Evolutionary conservation across 2,113 vertebrate genomes (phyloP).

Genomic region (Gymnorhina tibicen): DNA sequence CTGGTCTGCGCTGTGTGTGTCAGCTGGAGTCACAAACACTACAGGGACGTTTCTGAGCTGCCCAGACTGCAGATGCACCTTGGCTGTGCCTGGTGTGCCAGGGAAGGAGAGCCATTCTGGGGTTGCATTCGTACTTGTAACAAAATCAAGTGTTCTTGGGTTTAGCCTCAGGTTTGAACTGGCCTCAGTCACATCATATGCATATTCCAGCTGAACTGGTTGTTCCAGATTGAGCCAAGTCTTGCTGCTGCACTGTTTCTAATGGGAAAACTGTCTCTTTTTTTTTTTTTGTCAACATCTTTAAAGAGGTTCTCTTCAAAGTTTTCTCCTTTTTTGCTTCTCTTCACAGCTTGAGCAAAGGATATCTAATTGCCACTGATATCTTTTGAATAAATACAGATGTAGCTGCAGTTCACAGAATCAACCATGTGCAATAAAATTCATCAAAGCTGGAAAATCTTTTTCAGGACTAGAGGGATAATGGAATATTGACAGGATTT

Average conservation of each 20-base stretch:
- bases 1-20: neutral
- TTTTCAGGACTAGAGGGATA: neutral
- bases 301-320: neutral
- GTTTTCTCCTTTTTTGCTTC: neutral
- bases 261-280: neutral
- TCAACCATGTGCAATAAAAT: neutral
- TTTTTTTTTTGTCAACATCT: neutral
- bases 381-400: neutral
- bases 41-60: neutral
- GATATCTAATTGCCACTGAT: neutral
- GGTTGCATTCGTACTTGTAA: neutral
- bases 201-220: slow-evolving; percentile 30
- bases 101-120: neutral
- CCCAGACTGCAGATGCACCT: neutral
- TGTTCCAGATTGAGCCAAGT: neutral
- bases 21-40: neutral
- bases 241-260: neutral
- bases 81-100: neutral
- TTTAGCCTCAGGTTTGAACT: neutral
- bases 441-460: neutral
- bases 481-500: neutral
- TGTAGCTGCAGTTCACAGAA: neutral
- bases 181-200: neutral
- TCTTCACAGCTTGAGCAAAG: neutral
- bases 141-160: neutral